Percentiles rank a stretch among this genome's conserved stretches.
These are phyloP conservation scores for Taeniopygia guttata DNA, from an alignment of 2,797 vertebrate species.

Conservation along the genomic window DNA sequence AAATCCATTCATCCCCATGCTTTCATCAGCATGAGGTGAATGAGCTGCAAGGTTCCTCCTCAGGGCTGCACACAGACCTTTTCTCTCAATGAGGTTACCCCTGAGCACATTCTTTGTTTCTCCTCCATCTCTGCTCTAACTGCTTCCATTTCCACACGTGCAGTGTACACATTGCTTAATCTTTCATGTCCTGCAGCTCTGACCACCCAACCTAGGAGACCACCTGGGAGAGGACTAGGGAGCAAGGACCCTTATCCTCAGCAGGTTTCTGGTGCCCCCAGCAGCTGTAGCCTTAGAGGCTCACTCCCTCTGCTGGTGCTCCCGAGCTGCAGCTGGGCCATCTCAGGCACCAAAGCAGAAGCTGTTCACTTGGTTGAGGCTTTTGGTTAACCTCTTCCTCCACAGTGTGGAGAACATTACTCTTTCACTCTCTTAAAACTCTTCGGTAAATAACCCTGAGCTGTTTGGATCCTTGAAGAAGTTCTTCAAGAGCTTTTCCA, in stretches of 20 bases:
- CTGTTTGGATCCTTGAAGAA: neutral
- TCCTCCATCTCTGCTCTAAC: neutral
- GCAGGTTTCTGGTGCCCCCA: neutral
- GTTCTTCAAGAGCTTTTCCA: neutral
- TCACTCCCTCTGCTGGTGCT: conserved; percentile 61
- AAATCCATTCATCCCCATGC: neutral
- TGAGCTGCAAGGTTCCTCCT: neutral
- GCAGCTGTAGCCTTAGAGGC: neutral
- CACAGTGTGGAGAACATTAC: fast-evolving
- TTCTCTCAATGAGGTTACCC: neutral
- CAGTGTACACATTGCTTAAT: neutral
- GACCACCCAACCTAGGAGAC: neutral
- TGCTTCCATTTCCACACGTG: neutral
- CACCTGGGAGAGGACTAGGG: neutral
- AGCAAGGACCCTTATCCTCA: neutral
- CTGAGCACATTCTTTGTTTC: neutral
- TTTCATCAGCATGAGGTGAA: neutral
- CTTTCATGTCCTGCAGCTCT: neutral
- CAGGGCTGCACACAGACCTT: neutral
- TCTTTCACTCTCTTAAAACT: neutral
- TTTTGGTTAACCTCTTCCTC: neutral
- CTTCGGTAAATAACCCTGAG: neutral
- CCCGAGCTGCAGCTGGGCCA: neutral
- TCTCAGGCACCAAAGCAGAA: neutral
- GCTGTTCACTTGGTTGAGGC: neutral